phyloP scores from a whole-genome alignment of 2,113 vertebrate species.

The Bos taurus region DNA sequence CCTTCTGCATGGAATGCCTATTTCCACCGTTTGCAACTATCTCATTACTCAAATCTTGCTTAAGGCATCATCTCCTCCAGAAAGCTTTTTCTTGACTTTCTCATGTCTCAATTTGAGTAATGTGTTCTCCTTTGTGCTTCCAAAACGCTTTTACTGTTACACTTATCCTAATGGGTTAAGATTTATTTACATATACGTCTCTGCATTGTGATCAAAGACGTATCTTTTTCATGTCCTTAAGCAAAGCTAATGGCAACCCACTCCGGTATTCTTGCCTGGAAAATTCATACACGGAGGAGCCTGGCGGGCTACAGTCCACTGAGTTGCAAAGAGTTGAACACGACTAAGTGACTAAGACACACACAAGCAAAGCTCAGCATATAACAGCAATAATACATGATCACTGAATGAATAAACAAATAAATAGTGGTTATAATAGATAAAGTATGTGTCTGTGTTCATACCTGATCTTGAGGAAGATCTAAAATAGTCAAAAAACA shows the following conservation, averaged over 20 bases:
- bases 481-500: not conserved
- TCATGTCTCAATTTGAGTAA: not conserved
- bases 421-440: not conserved
- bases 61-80: not conserved
- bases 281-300: not conserved
- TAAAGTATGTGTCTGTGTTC: not conserved
- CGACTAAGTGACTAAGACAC: not conserved
- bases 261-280: not conserved
- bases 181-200: not conserved
- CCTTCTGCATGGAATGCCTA: not conserved
- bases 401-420: not conserved
- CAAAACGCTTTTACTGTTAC: not conserved
- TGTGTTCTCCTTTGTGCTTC: not conserved
- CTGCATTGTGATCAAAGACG: not conserved
- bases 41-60: not conserved
- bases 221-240: not conserved
- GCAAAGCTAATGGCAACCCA: not conserved
- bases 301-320: accelerated
- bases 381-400: not conserved
- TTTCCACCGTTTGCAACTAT: not conserved
- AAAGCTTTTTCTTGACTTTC: not conserved
- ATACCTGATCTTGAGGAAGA: not conserved
- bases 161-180: not conserved
- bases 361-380: not conserved
- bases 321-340: not conserved